Conservation (phyloP, 2,888 invertebrate species). For the Teleogryllus oceanicus region DNA sequence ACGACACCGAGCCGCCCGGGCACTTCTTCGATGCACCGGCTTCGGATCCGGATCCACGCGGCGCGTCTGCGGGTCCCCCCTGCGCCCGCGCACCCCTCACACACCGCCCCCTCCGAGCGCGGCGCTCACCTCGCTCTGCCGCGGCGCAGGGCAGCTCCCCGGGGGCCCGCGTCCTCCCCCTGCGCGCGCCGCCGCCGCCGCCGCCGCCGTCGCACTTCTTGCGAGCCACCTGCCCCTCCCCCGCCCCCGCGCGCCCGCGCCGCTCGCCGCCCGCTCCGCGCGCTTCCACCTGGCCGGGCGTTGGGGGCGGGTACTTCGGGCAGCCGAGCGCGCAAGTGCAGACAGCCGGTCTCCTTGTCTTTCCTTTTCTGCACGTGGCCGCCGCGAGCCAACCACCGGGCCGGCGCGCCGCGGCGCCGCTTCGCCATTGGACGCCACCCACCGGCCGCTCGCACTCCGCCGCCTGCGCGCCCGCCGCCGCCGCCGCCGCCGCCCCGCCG, state of each 20-base stretch:
- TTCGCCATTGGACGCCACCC: constrained; percentile 11
- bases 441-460: neutral
- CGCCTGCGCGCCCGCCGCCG: neutral
- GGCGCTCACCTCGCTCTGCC: neutral
- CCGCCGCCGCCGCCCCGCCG: neutral
- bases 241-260: neutral
- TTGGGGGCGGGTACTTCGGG: constrained; percentile 11
- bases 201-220: neutral
- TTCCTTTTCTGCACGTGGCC: constrained; percentile 11
- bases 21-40: neutral
- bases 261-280: neutral
- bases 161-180: neutral
- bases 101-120: no score
- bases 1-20: neutral
- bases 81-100: neutral
- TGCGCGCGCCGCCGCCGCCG: neutral
- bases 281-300: constrained; percentile 11
- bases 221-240: neutral
- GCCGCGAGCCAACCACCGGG: constrained; percentile 18
- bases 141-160: neutral
- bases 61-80: neutral
- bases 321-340: constrained; percentile 10
- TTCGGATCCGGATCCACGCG: neutral
- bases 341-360: neutral
- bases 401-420: neutral